phyloP scores from a whole-genome alignment of 2,113 vertebrate species.

The Anoplopoma fimbria region DNA sequence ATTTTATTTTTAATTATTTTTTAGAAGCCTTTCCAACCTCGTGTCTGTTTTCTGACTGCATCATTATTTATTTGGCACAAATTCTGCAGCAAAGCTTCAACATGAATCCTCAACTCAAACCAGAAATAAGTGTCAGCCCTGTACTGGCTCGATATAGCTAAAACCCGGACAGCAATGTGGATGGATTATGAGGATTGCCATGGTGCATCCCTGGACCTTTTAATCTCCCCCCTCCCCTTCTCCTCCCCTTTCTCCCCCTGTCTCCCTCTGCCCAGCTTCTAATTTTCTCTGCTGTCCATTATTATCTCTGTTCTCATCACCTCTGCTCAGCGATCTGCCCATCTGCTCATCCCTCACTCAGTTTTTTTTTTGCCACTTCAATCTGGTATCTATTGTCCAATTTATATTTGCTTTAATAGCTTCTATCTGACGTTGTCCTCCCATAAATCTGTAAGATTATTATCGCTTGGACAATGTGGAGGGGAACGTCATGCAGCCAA shows the following conservation, averaged over 20 bases:
- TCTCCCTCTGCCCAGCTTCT: not conserved
- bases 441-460: not conserved
- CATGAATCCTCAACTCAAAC: not conserved
- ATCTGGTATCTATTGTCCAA: not conserved
- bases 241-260: not conserved
- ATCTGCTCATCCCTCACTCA: not conserved
- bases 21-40: not conserved
- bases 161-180: not conserved
- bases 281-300: slow-evolving; percentile 12
- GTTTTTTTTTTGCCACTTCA: not conserved
- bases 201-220: not conserved
- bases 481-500: not conserved
- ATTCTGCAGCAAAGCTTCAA: not conserved
- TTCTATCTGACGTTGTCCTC: not conserved
- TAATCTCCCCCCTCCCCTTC: not conserved
- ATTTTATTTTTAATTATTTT: not conserved
- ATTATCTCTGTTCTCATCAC: slow-evolving; percentile 5
- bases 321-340: not conserved
- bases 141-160: not conserved
- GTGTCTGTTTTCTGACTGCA: not conserved
- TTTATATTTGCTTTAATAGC: not conserved
- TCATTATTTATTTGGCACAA: not conserved
- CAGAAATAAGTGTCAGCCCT: not conserved
- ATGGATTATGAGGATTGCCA: not conserved
- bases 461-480: not conserved